These are phyloP conservation scores for Dryoscopus gambensis DNA, from an alignment of 2,113 vertebrate species.

Conservation along the genomic window DNA sequence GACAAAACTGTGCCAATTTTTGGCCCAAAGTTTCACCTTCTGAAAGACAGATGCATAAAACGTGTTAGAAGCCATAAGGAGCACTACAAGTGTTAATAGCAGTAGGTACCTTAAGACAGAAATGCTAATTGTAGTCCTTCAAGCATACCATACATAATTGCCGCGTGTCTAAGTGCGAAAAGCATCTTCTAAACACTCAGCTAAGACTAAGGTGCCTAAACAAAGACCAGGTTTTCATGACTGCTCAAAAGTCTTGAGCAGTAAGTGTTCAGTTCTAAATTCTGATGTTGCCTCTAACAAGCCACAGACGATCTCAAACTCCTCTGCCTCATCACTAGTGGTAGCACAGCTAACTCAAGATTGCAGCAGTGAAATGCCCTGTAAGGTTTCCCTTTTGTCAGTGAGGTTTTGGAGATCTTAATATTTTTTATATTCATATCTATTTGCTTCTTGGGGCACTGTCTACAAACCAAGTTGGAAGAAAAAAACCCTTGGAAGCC, in stretches of 20 bases:
- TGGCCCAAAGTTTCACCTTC: neutral
- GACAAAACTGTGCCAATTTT: neutral
- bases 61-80: neutral
- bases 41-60: neutral
- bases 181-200: neutral
- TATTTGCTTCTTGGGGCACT: neutral
- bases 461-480: neutral
- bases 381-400: neutral
- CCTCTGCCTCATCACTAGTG: neutral
- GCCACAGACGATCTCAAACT: neutral
- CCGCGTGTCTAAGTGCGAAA: neutral
- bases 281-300: neutral
- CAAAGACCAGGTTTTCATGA: neutral
- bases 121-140: neutral
- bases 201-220: neutral
- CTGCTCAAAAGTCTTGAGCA: neutral
- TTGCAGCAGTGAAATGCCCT: neutral
- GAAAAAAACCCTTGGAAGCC: neutral
- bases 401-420: neutral
- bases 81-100: neutral
- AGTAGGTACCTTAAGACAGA: neutral
- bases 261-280: neutral
- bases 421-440: neutral
- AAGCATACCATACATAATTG: neutral
- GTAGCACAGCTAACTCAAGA: neutral